These are phyloP conservation scores for Eledona agricola DNA, from an alignment of 2,888 invertebrate species.

Conservation along the genomic window DNA sequence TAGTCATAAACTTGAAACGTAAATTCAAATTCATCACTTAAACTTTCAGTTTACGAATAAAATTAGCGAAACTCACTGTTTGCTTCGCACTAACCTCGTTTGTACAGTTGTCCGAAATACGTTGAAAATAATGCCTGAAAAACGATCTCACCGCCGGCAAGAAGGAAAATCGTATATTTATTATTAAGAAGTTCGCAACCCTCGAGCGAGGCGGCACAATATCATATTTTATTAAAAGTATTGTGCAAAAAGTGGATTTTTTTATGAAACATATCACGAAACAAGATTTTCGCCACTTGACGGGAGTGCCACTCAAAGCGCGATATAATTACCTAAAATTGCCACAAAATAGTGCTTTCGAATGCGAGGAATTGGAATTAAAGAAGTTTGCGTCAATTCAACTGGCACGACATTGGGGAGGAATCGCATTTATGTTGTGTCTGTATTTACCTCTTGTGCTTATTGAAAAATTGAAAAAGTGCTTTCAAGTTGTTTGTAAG, in stretches of 20 bases:
- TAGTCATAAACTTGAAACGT: no score
- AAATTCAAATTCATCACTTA: no score
- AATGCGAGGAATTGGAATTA: conserved; percentile 2
- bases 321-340: no score
- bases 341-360: no score
- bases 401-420: no score
- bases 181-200: conserved; percentile 1
- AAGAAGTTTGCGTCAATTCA: no score
- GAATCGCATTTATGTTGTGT: no score
- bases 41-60: not conserved
- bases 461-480: no score
- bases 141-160: conserved; percentile 1
- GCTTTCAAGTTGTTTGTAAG: no score
- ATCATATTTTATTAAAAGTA: conserved; percentile 6
- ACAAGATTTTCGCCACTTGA: not conserved
- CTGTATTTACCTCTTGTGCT: no score
- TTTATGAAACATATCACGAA: not conserved
- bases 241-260: not conserved
- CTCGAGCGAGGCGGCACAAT: not conserved
- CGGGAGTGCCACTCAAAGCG: not conserved
- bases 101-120: not conserved
- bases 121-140: not conserved
- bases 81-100: not conserved
- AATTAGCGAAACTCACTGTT: no score
- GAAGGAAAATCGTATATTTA: conserved; percentile 2